Evolutionary conservation across 2,113 vertebrate genomes (phyloP), one percentile per base, ranked within the genome.

Genomic region (Pseudopipra pipra): DNA sequence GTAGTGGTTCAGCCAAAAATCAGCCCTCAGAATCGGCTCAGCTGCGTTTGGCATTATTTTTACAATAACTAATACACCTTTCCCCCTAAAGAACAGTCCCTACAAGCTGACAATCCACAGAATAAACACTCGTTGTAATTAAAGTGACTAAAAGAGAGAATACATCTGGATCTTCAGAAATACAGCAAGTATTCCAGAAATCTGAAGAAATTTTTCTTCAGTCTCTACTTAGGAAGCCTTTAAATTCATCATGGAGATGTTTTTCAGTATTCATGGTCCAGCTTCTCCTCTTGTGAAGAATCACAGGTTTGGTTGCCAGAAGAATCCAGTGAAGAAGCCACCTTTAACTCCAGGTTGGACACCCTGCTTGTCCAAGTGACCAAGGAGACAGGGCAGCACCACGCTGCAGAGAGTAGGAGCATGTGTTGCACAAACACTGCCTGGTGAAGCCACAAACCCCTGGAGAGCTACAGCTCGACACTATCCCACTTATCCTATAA

Each of bases 341-440:
- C 33, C 27, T 61, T 52, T n/a, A 78, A 9, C 44, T 51, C 28
- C 77, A 80, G 47, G 56, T 17, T 39, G 11, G 52, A 37, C 1
- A 0, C 11, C 11, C 35, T 44, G 41, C 23, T 3, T 9, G 51
- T 6, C n/a, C 37, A 5, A 47, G 66, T 7, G 54, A 27, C 12
- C 0, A 0, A 66, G 58, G 47, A 71, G 58, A 47, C 63, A 51
- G 76, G 61, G 46, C 9, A 58, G 56, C 21, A 59, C 5, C 70
- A 9, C 0, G 0, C 23, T 2, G 1, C 21, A 13, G 47, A n/a
- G 31, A 62, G 41, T 1, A 31, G 23, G 31, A 65, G 51, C 0
- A 3, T 1, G 23, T 21, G n/a, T 30, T 41, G 68, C 63, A 54
- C 37, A 4, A 35, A 18, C 5, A 8, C 25, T 46, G 61, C 39